Base-by-base conservation (phyloP, 2,888 invertebrate species). In the Napeogenes sylphis region DNA sequence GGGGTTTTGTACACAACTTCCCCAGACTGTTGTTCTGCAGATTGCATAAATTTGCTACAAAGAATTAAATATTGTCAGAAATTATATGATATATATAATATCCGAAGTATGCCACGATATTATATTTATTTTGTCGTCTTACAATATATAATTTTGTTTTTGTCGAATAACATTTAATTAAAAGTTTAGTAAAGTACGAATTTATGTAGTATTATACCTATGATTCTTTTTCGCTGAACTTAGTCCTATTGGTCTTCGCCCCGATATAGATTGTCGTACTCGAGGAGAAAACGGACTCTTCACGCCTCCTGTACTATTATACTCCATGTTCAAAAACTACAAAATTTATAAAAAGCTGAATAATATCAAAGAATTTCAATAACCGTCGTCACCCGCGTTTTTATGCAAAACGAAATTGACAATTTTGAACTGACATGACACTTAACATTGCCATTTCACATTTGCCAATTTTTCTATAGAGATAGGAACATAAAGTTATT, bases 1-100 rank as follows among this genome's bases (percentile, higher is more conserved):
- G 94, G 92, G 0, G 96, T 94, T 73, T 95, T 94, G 73, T 94
- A 93, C 54, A 97, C 92, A 6, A 96, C 91, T 83, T 96, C 94
- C 21, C 95, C 92, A 0, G 94, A 71, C 56, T 75, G 80, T 30
- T 81, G 78, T 33, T 76, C 79, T 12, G 75, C 56, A 21, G 81
- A 70, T 67, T 83, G 84, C 67, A 79, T 73, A 62, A 78, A 87
- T 69, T 81, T 85, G 66, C 87, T 88, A 74, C 3, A 70, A 75
- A 70, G n/a, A 30, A 51, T 3, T 6, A 14, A 14, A 47, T 14
- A 47, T n/a, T 5, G 21, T 47, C 3, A 61, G 3, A 47, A 8
- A 56, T 8, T 51, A 12, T 59, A 56, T 38, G 3, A 47, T 47
- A 51, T 8, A 58, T 35, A 35, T 12, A n/a, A 46, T 59, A 30